phyloP scores from a whole-genome alignment of 2,888 invertebrate species.

The Rhaphigaster nebulosa region DNA sequence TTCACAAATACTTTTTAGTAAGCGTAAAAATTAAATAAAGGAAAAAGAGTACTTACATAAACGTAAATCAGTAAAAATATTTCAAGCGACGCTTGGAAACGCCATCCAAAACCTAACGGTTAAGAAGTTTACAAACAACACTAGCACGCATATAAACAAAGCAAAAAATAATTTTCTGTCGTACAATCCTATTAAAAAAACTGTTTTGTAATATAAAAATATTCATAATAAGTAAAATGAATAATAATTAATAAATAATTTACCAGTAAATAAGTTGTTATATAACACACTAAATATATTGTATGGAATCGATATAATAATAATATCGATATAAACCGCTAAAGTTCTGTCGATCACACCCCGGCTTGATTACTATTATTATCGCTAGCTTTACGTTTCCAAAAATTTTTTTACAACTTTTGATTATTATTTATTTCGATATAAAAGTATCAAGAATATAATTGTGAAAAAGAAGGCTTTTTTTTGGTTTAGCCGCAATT shows the following conservation, averaged over 20 bases:
- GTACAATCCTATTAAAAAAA: background rate
- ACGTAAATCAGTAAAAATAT: background rate
- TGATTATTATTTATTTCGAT: too few species aligned
- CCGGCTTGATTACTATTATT: too few species aligned
- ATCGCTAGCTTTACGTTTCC: too few species aligned
- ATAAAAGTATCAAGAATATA: too few species aligned
- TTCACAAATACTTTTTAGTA: background rate
- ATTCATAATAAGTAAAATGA: background rate
- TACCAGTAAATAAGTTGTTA: constrained; percentile 12
- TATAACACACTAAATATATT: background rate
- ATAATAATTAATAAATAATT: background rate
- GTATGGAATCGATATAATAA: background rate
- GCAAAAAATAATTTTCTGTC: background rate
- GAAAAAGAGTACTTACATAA: background rate
- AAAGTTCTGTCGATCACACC: too few species aligned
- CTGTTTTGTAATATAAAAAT: background rate
- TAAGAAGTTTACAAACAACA: constrained; percentile 35
- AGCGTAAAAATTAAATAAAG: background rate
- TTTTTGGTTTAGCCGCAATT: too few species aligned
- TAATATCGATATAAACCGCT: background rate
- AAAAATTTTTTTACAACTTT: too few species aligned
- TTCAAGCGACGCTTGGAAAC: constrained; percentile 46
- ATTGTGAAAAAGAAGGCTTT: too few species aligned
- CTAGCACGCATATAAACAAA: background rate
- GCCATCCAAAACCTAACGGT: constrained; percentile 38